Evolutionary conservation across 2,888 invertebrate genomes (phyloP).

Genomic region (Euplagia quadripunctaria): DNA sequence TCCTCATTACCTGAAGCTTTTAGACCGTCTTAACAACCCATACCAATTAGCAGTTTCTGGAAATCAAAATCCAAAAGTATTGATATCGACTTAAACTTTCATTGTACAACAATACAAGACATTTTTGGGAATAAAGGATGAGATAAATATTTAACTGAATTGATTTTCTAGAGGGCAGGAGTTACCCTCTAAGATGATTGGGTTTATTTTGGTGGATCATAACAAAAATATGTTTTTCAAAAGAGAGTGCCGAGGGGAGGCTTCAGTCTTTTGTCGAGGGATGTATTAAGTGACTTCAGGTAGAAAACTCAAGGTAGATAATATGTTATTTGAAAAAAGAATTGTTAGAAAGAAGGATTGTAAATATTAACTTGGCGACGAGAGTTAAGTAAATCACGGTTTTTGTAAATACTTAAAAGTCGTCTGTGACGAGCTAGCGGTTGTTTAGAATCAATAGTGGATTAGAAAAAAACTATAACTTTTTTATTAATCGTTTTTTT

Average conservation of each 20-base stretch:
- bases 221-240: slow-evolving; percentile 61
- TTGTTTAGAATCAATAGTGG: no score
- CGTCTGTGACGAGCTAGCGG: no score
- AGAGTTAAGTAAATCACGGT: background rate
- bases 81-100: background rate
- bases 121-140: slow-evolving; percentile 28
- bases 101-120: slow-evolving; percentile 18
- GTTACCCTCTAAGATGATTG: slow-evolving; percentile 67
- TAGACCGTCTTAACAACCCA: no score
- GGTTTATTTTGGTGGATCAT: slow-evolving; percentile 72
- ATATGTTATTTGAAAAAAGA: slow-evolving; percentile 1
- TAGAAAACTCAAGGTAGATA: slow-evolving; percentile 7
- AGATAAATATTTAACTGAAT: slow-evolving; percentile 62
- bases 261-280: slow-evolving; percentile 36
- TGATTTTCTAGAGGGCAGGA: slow-evolving; percentile 54
- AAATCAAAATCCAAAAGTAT: no score
- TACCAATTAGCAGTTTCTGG: background rate
- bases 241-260: slow-evolving; percentile 34
- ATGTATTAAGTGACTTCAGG: slow-evolving; percentile 34
- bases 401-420: background rate
- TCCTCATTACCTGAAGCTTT: no score
- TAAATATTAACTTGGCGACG: background rate
- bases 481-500: no score
- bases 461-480: no score
- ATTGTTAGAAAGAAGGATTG: background rate